Percentiles rank a stretch among this genome's conserved stretches.
Evolutionary conservation across 2,797 vertebrate species (phyloP).

Genomic region (Heteromormyrus szaboi): DNA sequence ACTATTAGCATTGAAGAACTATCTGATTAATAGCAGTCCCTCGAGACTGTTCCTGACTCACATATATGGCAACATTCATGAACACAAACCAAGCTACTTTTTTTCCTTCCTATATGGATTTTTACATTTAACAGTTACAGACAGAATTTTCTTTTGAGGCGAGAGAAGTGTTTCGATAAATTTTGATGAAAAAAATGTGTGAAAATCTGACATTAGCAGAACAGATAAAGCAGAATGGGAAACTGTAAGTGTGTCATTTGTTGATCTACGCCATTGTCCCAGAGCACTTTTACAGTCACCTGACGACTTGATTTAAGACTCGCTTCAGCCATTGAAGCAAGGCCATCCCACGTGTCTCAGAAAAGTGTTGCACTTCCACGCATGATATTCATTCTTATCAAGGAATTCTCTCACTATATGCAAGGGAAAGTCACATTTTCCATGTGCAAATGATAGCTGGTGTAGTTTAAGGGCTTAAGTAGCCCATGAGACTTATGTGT

Average conservation of each 20-base stretch:
- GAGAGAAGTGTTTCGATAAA: neutral
- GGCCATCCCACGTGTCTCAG: neutral
- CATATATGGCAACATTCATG: neutral
- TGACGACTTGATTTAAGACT: neutral
- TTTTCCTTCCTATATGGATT: neutral
- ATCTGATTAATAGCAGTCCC: constrained; percentile 61
- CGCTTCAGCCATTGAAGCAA: neutral
- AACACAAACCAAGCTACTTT: neutral
- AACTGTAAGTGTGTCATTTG: neutral
- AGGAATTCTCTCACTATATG: neutral
- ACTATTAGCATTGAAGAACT: constrained; percentile 62
- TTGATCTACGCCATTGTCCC: neutral
- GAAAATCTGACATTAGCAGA: neutral
- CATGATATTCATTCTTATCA: neutral
- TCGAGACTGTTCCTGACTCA: neutral
- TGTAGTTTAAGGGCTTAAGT: neutral
- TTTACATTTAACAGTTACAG: neutral
- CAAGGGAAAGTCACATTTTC: neutral
- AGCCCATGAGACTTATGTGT: neutral
- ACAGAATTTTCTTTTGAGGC: neutral
- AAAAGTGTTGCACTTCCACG: neutral
- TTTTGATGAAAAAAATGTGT: neutral
- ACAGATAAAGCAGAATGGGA: neutral
- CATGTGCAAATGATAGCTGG: neutral
- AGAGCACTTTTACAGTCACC: neutral